phyloP scores from a whole-genome alignment of 2,888 invertebrate genomes.

The Dryocosmus kuriphilus region DNA sequence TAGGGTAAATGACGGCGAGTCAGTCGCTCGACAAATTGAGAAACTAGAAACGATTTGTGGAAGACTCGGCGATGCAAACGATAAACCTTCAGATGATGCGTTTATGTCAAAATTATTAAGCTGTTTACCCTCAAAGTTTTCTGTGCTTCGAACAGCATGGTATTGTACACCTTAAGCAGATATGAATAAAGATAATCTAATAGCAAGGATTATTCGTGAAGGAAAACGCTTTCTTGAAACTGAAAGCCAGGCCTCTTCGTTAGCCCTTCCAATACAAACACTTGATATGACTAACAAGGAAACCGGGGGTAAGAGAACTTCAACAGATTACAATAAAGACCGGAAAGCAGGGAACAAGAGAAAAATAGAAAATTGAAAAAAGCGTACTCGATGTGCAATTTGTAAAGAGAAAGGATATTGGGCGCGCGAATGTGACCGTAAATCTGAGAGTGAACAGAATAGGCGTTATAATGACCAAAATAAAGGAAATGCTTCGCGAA shows the following conservation, averaged over 20 bases:
- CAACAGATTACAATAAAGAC: background rate
- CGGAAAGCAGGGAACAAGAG: background rate
- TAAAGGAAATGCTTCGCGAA: background rate
- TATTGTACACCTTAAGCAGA: constrained; percentile 43
- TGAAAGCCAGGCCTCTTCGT: constrained; percentile 19
- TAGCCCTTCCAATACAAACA: constrained; percentile 35
- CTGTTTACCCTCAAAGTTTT: constrained; percentile 41
- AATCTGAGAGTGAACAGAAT: no score
- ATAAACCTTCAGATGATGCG: constrained; percentile 31
- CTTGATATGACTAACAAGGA: background rate
- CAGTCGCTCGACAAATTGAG: constrained; percentile 34
- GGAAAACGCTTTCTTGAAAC: constrained; percentile 37
- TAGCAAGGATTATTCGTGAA: constrained; percentile 36
- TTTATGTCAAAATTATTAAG: no score
- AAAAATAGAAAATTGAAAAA: constrained; percentile 6
- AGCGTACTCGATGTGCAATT: constrained; percentile 23
- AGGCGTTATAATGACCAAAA: background rate
- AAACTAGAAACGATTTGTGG: constrained; percentile 39
- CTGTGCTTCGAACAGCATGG: constrained; percentile 46
- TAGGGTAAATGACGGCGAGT: constrained; percentile 34
- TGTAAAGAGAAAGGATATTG: constrained; percentile 41
- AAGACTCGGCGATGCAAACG: constrained; percentile 41
- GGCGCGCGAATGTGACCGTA: constrained; percentile 34
- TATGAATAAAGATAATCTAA: constrained; percentile 36
- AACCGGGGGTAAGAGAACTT: background rate